Percentiles rank a stretch among this genome's conserved stretches.
phyloP scores from a whole-genome alignment of 1,140 invertebrate species.

The Zaprionus nigranus region DNA sequence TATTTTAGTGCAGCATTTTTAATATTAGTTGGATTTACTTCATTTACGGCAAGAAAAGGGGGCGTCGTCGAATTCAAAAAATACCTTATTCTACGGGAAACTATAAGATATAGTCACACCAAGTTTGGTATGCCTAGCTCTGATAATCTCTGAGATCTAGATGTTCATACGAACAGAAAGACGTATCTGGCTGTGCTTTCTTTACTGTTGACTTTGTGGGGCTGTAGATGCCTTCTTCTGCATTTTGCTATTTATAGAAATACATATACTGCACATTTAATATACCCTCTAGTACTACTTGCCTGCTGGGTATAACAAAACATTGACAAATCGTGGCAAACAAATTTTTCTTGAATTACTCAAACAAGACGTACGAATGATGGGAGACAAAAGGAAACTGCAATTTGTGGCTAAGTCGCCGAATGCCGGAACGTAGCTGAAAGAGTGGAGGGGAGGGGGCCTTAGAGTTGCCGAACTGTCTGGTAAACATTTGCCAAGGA shows the following conservation, averaged over 20 bases:
- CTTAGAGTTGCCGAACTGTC: constrained; percentile 27
- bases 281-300: background rate
- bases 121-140: background rate
- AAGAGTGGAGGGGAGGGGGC: fast-evolving
- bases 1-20: too few species aligned
- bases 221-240: background rate
- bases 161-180: background rate
- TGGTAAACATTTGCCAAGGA: constrained; percentile 34
- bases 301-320: constrained; percentile 19
- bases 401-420: constrained; percentile 42
- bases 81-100: background rate
- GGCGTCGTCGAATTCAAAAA: background rate
- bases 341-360: constrained; percentile 56
- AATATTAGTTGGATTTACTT: too few species aligned
- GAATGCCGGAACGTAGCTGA: background rate
- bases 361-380: constrained; percentile 44
- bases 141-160: background rate
- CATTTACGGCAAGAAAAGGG: too few species aligned
- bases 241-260: too few species aligned
- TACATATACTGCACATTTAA: background rate
- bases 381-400: constrained; percentile 47
- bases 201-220: too few species aligned
- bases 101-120: background rate
- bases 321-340: constrained; percentile 51
- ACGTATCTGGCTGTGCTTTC: too few species aligned